These are phyloP conservation scores for Meloidogyne chitwoodi DNA, from an alignment of 1,140 invertebrate species.

Conservation along the genomic window DNA sequence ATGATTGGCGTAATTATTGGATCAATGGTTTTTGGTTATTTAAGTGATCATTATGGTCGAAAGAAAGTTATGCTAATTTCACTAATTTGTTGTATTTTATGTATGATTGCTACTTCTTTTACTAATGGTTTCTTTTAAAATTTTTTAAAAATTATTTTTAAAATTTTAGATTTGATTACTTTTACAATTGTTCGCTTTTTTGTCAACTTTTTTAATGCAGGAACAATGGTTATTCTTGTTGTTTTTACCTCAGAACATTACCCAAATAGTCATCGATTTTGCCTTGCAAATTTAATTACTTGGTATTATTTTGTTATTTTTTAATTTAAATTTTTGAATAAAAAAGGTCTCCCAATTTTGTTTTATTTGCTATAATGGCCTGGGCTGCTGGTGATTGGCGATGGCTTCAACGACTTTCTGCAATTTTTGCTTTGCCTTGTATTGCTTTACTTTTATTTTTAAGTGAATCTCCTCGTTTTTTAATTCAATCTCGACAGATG, in stretches of 20 bases:
- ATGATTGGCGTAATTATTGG: conserved; percentile 28
- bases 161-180: conserved; percentile 11
- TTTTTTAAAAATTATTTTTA: not conserved
- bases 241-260: conserved; percentile 47
- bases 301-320: conserved; percentile 22
- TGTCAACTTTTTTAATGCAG: conserved; percentile 46
- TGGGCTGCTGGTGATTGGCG: conserved; percentile 41
- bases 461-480: conserved; percentile 46
- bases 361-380: conserved; percentile 38
- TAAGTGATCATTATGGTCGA: conserved; percentile 18
- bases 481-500: conserved; percentile 48
- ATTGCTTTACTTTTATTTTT: conserved; percentile 40
- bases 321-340: not conserved
- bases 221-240: conserved; percentile 41
- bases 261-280: conserved; percentile 45
- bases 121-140: conserved; percentile 12
- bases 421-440: conserved; percentile 34
- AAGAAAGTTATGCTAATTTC: conserved; percentile 37
- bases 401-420: conserved; percentile 25
- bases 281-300: conserved; percentile 40
- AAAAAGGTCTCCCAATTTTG: conserved; percentile 22
- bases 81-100: conserved; percentile 33
- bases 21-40: conserved; percentile 21
- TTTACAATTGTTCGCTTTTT: conserved; percentile 42
- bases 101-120: conserved; percentile 41